Evolutionary conservation across 2,113 vertebrate species (phyloP).

Genomic region (Sinosuthora webbiana): DNA sequence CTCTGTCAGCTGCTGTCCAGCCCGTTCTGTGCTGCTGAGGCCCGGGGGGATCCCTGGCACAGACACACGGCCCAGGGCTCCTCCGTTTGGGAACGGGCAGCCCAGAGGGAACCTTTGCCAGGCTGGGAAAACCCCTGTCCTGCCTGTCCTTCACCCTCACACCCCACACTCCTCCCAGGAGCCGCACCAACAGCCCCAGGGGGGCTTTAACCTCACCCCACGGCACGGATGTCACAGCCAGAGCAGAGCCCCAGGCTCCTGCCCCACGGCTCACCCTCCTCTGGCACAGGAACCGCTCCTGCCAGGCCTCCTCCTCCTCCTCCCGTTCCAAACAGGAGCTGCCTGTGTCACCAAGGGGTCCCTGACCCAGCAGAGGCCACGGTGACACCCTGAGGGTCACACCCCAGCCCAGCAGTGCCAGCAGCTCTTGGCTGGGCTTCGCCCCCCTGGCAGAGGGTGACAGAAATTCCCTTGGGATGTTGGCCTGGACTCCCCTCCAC

Average conservation of each 20-base stretch:
- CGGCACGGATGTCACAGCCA: neutral
- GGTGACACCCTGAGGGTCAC: neutral
- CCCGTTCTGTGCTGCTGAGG: neutral
- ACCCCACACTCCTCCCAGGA: neutral
- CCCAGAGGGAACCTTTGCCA: neutral
- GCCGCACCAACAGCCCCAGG: neutral
- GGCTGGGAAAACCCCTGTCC: neutral
- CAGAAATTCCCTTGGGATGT: too few species aligned
- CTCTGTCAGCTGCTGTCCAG: neutral
- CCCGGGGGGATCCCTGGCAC: neutral
- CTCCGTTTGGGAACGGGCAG: neutral
- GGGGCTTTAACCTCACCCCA: neutral
- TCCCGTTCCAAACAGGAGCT: neutral
- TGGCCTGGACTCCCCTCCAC: too few species aligned
- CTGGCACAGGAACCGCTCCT: neutral
- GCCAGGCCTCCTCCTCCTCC: neutral
- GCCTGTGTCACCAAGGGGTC: neutral
- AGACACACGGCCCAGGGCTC: neutral
- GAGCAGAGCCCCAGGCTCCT: neutral
- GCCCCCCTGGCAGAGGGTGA: too few species aligned
- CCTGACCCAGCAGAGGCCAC: neutral
- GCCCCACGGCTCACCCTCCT: neutral
- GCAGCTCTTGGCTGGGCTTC: neutral
- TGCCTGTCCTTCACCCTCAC: neutral
- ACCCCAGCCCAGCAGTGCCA: neutral